Percentiles rank a stretch among this genome's conserved stretches.
Evolutionary conservation across 2,888 invertebrate genomes (phyloP).

Genomic region (Drosophila pseudotakahashii): DNA sequence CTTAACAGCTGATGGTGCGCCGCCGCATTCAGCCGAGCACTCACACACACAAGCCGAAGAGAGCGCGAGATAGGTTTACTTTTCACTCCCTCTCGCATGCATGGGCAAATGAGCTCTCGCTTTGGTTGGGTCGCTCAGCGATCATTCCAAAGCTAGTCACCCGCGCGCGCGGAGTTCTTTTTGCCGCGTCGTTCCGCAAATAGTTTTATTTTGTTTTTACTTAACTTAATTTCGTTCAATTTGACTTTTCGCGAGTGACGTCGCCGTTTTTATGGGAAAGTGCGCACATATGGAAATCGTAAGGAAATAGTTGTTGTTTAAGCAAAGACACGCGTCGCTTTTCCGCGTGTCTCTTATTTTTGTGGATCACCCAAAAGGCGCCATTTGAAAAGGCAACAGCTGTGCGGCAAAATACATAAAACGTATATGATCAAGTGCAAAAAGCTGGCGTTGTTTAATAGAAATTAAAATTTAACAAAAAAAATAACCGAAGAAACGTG

Average conservation of each 20-base stretch:
- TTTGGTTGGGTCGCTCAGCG: constrained; percentile 5
- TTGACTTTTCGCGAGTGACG: constrained; percentile 39
- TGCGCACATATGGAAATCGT: constrained; percentile 33
- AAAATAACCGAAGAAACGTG: constrained; percentile 33
- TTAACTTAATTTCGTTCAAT: constrained; percentile 17
- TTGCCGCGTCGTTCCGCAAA: constrained; percentile 36
- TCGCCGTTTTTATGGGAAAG: constrained; percentile 23
- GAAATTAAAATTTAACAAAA: constrained; percentile 33
- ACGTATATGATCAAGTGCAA: constrained; percentile 32
- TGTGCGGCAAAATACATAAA: constrained; percentile 21
- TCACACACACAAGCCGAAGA: not conserved
- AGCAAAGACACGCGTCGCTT: constrained; percentile 22
- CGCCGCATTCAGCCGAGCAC: constrained; percentile 24
- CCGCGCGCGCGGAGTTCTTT: constrained; percentile 39
- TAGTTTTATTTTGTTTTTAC: constrained; percentile 26
- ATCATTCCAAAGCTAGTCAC: constrained; percentile 20
- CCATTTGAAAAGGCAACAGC: constrained; percentile 23
- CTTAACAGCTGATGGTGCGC: constrained; percentile 36
- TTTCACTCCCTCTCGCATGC: not conserved
- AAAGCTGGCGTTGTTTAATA: constrained; percentile 41
- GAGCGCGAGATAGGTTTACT: not conserved
- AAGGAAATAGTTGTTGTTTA: constrained; percentile 11
- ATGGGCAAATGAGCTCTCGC: not conserved
- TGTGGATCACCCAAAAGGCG: constrained; percentile 24
- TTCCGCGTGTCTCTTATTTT: constrained; percentile 21